Conservation (phyloP, 2,113 vertebrate genomes). For the Ia io region DNA sequence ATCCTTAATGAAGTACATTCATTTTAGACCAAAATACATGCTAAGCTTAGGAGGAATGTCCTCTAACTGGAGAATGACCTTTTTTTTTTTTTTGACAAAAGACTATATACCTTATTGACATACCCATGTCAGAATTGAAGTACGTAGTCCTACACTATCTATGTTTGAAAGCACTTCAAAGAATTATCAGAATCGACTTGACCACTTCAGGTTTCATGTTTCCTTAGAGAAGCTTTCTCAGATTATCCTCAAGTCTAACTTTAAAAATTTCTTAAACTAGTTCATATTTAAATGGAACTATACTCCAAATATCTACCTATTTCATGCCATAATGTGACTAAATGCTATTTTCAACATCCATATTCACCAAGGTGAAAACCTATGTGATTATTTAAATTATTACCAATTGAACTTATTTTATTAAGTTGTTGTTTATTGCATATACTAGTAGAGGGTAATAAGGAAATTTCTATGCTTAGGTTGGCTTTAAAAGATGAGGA, state of each 20-base stretch:
- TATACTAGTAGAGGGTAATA: not conserved
- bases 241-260: not conserved
- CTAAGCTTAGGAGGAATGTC: not conserved
- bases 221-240: not conserved
- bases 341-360: not conserved
- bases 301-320: not conserved
- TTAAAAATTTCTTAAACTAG: not conserved
- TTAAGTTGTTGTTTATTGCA: not conserved
- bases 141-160: accelerated
- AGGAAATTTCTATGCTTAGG: accelerated
- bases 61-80: not conserved
- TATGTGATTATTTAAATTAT: not conserved
- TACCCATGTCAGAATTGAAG: not conserved
- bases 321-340: not conserved
- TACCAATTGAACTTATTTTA: not conserved
- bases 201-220: not conserved
- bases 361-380: not conserved
- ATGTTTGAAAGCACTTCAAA: not conserved
- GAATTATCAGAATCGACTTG: not conserved
- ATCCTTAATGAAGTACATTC: constrained; percentile 24
- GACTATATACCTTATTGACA: not conserved
- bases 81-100: constrained; percentile 21
- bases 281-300: not conserved
- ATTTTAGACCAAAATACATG: constrained; percentile 45
- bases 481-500: not conserved